These are phyloP conservation scores for Enteromius trimaculatus DNA, from an alignment of 2,797 vertebrate species.

Conservation along the genomic window DNA sequence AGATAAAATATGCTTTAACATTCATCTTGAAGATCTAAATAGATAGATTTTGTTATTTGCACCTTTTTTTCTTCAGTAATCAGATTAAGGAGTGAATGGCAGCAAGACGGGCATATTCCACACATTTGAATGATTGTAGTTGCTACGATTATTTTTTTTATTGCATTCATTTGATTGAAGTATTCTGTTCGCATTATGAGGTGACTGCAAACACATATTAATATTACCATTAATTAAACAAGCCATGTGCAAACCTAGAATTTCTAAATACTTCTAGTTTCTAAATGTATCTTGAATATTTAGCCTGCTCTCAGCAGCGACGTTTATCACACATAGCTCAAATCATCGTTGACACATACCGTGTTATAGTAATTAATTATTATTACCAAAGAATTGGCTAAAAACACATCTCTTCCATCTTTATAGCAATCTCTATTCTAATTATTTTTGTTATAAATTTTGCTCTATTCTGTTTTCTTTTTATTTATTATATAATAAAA, in stretches of 20 bases:
- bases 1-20: background rate
- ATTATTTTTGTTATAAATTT: too few relatives aligned
- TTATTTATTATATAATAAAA: too few relatives aligned
- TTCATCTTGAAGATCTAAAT: background rate
- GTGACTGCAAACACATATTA: background rate
- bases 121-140: too few relatives aligned
- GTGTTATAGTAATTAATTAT: background rate
- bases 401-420: too few relatives aligned
- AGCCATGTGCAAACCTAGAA: background rate
- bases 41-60: too few relatives aligned
- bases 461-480: too few relatives aligned
- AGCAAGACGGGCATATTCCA: background rate
- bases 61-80: too few relatives aligned
- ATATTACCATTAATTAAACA: background rate
- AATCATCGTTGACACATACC: background rate
- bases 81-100: too few relatives aligned
- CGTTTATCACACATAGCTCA: background rate
- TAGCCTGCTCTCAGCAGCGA: background rate
- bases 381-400: background rate
- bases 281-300: background rate
- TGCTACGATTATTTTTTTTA: background rate
- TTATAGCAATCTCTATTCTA: too few relatives aligned
- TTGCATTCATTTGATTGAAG: background rate
- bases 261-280: too few relatives aligned
- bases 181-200: background rate